A percentile compares a stretch with the other conserved stretches of the same genome.
These are phyloP conservation scores for Armadillidium nasatum DNA, from an alignment of 1,140 invertebrate genomes.

Conservation along the genomic window DNA sequence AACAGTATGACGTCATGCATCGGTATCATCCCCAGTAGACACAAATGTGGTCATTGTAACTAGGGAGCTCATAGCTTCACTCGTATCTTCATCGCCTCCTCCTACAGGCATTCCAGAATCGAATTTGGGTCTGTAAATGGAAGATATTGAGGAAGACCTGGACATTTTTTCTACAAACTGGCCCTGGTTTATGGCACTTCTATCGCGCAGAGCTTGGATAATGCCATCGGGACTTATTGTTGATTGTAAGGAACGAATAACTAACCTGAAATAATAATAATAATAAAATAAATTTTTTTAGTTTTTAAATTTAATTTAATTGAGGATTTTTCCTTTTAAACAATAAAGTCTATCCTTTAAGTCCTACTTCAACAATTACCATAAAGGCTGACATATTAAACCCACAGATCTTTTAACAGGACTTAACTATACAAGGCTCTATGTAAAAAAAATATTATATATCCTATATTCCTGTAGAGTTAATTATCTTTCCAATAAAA, in stretches of 20 bases:
- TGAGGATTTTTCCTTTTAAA: neutral
- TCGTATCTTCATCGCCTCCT: too few relatives aligned
- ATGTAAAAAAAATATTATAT: neutral
- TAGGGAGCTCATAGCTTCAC: too few relatives aligned
- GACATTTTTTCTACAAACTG: neutral
- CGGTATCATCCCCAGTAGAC: too few relatives aligned
- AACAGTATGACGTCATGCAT: too few relatives aligned
- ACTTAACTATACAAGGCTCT: too few relatives aligned
- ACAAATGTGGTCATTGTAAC: too few relatives aligned
- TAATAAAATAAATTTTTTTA: neutral
- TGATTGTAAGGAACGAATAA: neutral
- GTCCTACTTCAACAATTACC: neutral
- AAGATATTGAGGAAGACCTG: neutral
- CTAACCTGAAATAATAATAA: neutral
- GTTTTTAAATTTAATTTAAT: neutral
- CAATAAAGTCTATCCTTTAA: neutral
- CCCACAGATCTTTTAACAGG: neutral
- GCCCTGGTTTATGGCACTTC: neutral
- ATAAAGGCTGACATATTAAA: neutral
- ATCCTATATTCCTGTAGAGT: too few relatives aligned
- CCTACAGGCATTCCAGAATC: too few relatives aligned
- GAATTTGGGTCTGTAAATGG: neutral
- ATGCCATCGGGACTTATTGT: neutral
- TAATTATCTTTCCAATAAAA: too few relatives aligned
- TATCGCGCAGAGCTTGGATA: neutral